Conservation (phyloP, 2,888 invertebrate genomes). For the Dryococelus australis region DNA sequence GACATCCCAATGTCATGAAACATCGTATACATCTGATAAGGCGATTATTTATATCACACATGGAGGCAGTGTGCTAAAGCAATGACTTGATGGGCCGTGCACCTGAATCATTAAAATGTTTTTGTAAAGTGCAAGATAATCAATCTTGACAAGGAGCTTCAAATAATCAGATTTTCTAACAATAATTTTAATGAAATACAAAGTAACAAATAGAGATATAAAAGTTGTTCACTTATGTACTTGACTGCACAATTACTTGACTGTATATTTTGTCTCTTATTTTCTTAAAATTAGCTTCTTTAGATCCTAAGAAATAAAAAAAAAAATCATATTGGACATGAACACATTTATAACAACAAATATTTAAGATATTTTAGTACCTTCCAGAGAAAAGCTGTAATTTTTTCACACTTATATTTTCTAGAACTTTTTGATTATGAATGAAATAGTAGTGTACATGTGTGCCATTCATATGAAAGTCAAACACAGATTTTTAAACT, state of each 20-base stretch:
- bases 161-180: background rate
- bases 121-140: background rate
- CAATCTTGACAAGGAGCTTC: background rate
- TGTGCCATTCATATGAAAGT: background rate
- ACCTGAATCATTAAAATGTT: conserved; percentile 5
- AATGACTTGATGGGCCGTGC: conserved; percentile 13
- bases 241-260: conserved; percentile 13
- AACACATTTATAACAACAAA: background rate
- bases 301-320: background rate
- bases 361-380: background rate
- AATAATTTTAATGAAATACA: background rate
- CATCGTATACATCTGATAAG: conserved; percentile 75
- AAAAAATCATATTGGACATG: background rate
- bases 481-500: background rate
- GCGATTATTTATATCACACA: conserved; percentile 56
- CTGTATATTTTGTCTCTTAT: conserved; percentile 16
- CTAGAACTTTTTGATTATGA: background rate
- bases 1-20: conserved; percentile 35
- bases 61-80: conserved; percentile 25
- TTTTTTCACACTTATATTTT: background rate
- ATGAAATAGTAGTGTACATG: background rate
- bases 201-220: background rate
- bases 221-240: too few species aligned
- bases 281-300: background rate
- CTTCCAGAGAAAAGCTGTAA: background rate